Percentiles rank a stretch among this genome's conserved stretches.
phyloP scores from a whole-genome alignment of 2,888 invertebrate species.

The Apamea monoglypha region DNA sequence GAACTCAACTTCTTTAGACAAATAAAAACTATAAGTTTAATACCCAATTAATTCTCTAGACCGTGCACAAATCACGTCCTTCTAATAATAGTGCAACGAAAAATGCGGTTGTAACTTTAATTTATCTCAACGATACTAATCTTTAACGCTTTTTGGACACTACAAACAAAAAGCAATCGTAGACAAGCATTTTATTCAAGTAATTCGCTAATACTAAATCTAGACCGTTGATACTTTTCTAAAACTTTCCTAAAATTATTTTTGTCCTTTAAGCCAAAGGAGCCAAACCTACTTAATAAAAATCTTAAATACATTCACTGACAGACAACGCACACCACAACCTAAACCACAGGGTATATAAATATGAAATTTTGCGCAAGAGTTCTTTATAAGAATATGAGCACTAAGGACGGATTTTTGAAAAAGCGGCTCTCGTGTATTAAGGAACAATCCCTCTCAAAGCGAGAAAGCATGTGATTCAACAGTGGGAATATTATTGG shows the following conservation, averaged over 20 bases:
- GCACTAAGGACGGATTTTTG: too few relatives aligned
- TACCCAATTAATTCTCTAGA: slow-evolving; percentile 8
- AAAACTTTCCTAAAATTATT: slow-evolving; percentile 12
- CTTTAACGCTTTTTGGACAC: background rate
- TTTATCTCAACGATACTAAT: slow-evolving; percentile 5
- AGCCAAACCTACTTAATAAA: too few relatives aligned
- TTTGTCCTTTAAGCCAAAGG: background rate
- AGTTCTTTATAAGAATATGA: too few relatives aligned
- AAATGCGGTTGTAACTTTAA: slow-evolving; percentile 31
- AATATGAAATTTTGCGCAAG: background rate
- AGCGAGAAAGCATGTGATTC: too few relatives aligned
- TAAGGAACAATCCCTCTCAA: too few relatives aligned
- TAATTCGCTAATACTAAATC: background rate
- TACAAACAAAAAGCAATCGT: background rate
- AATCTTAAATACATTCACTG: background rate
- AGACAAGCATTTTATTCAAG: background rate
- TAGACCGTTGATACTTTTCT: background rate
- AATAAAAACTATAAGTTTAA: slow-evolving; percentile 13
- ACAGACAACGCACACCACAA: background rate
- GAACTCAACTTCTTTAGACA: background rate
- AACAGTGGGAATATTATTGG: too few relatives aligned
- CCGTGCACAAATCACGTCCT: slow-evolving; percentile 38
- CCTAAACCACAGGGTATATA: too few relatives aligned
- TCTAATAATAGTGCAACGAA: background rate
- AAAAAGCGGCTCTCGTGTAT: too few relatives aligned